Percentiles rank a stretch among this genome's conserved stretches.
These are phyloP conservation scores for Phylloscopus whistleri DNA, from an alignment of 2,113 vertebrate genomes.

Conservation along the genomic window DNA sequence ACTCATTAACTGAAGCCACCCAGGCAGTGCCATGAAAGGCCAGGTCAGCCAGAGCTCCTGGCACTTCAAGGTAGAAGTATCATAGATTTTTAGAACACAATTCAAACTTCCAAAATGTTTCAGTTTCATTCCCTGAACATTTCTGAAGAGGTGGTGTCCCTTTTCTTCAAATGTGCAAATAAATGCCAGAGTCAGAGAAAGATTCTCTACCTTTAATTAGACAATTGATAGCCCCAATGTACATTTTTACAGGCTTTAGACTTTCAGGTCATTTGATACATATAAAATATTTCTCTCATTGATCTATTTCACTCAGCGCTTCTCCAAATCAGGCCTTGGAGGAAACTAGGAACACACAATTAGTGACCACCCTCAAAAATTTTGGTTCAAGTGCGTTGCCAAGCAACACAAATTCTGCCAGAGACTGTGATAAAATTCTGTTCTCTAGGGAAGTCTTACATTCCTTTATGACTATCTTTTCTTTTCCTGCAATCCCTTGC, in stretches of 20 bases:
- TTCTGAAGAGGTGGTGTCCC: not conserved
- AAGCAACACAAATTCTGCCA: conserved; percentile 26
- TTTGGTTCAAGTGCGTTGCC: conserved; percentile 33
- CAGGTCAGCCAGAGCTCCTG: not conserved
- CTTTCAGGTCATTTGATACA: not conserved
- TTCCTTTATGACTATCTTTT: not conserved
- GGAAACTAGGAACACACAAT: not conserved
- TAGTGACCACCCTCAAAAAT: conserved; percentile 4
- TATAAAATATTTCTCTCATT: not conserved
- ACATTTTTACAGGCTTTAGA: not conserved
- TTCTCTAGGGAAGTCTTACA: not conserved
- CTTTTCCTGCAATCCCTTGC: not conserved
- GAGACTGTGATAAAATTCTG: not conserved
- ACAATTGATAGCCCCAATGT: not conserved
- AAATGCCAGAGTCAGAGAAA: not conserved
- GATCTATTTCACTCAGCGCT: not conserved
- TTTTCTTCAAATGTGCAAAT: not conserved
- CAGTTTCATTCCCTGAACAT: not conserved
- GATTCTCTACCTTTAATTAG: not conserved
- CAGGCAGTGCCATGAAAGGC: not conserved
- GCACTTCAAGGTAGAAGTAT: not conserved
- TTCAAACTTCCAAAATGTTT: not conserved
- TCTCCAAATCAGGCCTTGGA: not conserved
- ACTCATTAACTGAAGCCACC: not conserved
- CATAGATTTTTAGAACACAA: not conserved